Conservation (phyloP, 23 tunicate genomes). For the Phallusia fumigata region DNA sequence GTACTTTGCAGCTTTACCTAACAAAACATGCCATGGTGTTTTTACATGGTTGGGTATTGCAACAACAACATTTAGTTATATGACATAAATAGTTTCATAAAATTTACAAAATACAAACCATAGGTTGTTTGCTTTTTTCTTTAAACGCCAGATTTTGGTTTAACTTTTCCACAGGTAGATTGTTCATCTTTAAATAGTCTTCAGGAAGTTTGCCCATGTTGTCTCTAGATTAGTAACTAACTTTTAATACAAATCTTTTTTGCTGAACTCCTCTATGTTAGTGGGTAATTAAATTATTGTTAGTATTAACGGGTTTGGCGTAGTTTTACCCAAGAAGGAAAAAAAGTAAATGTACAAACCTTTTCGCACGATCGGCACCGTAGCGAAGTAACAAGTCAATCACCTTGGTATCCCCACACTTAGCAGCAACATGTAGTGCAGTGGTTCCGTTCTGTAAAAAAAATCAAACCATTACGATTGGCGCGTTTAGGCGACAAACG, state of each 20-base stretch:
- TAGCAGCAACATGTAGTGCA: conserved; percentile 43
- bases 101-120: not conserved
- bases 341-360: conserved; percentile 8
- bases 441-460: conserved; percentile 33
- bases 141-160: not conserved
- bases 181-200: conserved; percentile 1
- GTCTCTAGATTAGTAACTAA: too few species aligned
- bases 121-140: not conserved
- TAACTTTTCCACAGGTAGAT: conserved; percentile 17
- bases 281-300: too few species aligned
- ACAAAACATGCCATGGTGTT: too few species aligned
- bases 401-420: conserved; percentile 34
- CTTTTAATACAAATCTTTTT: too few species aligned
- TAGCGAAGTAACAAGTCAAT: conserved; percentile 23
- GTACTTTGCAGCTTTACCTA: too few species aligned
- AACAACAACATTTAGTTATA: too few species aligned
- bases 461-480: not conserved
- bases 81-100: too few species aligned
- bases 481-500: not conserved
- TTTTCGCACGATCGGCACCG: conserved; percentile 32
- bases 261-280: too few species aligned
- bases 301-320: not conserved
- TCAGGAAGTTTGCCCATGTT: conserved; percentile 15
- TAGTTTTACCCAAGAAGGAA: too few species aligned
- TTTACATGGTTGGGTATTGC: too few species aligned